phyloP scores from a whole-genome alignment of 2,113 vertebrate species.

The Cariama cristata region DNA sequence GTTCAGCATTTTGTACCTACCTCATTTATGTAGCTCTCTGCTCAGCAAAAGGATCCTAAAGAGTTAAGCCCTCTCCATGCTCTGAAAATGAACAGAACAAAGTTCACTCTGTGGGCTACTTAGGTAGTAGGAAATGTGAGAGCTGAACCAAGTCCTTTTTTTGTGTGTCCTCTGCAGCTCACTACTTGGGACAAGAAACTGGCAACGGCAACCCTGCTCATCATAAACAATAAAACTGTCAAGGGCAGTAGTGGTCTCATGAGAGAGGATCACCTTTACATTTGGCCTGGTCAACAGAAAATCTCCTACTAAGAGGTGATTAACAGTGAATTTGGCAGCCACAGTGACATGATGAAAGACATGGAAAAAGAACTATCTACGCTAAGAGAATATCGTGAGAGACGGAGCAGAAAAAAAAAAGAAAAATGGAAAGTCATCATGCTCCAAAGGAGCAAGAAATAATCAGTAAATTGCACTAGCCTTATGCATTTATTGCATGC shows the following conservation, averaged over 20 bases:
- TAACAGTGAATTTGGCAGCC: background rate
- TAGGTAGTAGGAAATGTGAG: background rate
- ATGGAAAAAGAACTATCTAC: background rate
- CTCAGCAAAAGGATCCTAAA: background rate
- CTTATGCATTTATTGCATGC: background rate
- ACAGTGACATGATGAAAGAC: background rate
- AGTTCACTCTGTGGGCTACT: background rate
- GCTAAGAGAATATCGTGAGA: background rate
- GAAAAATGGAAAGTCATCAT: background rate
- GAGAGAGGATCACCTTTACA: background rate
- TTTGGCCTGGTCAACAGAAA: conserved; percentile 25
- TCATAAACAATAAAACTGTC: conserved; percentile 3
- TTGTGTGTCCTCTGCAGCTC: background rate
- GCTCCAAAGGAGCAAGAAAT: background rate
- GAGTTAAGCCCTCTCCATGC: background rate
- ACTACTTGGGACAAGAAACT: background rate
- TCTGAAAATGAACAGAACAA: background rate
- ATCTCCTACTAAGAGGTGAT: background rate
- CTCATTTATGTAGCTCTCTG: background rate
- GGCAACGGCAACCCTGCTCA: background rate
- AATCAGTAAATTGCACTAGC: background rate
- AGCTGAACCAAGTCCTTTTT: background rate
- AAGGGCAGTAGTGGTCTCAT: background rate
- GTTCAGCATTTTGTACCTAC: background rate
- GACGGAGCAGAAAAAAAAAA: fast-evolving